Evolutionary conservation across 2,888 invertebrate species (phyloP).

Genomic region (Hemaris fuciformis): DNA sequence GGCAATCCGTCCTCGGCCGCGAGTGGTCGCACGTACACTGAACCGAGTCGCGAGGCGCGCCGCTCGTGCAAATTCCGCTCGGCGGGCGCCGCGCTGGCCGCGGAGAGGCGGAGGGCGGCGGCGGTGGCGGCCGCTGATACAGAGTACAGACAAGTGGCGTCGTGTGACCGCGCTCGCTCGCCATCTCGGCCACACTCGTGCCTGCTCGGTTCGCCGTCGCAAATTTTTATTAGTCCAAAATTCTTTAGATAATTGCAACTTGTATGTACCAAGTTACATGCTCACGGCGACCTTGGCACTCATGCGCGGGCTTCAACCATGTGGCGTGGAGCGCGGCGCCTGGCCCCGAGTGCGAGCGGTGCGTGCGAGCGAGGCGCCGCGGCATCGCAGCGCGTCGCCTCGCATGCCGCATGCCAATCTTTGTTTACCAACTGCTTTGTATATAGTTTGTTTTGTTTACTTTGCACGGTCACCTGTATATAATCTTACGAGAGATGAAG

Average conservation of each 20-base stretch:
- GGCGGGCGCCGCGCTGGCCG: conserved; percentile 50
- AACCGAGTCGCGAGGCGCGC: conserved; percentile 45
- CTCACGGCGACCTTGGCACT: conserved; percentile 39
- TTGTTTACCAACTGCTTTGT: conserved; percentile 24
- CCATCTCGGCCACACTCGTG: conserved; percentile 50
- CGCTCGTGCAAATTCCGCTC: conserved; percentile 72
- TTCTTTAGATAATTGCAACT: conserved; percentile 41
- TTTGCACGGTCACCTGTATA: conserved; percentile 13
- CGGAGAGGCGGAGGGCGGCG: conserved; percentile 37
- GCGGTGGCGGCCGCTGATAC: conserved; percentile 61
- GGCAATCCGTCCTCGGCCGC: conserved; percentile 64
- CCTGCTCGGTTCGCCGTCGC: conserved; percentile 31
- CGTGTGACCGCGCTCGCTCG: conserved; percentile 56
- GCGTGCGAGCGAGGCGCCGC: background rate
- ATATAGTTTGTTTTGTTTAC: conserved; percentile 2
- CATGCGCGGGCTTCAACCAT: conserved; percentile 20
- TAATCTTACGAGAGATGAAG: background rate
- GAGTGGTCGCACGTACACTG: conserved; percentile 77
- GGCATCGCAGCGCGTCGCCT: background rate
- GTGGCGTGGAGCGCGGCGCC: background rate
- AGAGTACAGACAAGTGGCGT: conserved; percentile 67
- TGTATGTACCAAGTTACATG: conserved; percentile 30
- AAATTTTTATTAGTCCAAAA: conserved; percentile 44
- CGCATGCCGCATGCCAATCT: conserved; percentile 21
- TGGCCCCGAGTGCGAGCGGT: background rate